phyloP scores from a whole-genome alignment of 2,797 vertebrate species.

The Nannoperca obscura region DNA sequence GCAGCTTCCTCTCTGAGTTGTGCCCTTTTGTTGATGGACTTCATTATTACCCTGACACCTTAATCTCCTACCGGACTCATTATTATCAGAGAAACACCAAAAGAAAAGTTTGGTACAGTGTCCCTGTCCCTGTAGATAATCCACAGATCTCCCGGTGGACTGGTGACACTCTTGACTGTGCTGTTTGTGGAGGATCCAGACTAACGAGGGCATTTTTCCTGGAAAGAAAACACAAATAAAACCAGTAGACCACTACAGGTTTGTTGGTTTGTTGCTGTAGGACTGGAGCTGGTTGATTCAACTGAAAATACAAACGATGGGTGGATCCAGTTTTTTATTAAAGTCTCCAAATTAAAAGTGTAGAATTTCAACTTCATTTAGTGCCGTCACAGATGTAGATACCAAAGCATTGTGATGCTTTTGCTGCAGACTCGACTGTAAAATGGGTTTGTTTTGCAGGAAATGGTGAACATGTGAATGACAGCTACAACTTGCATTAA shows the following conservation, averaged over 20 bases:
- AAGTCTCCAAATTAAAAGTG: too few relatives aligned
- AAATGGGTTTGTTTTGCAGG: neutral
- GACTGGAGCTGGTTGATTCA: too few relatives aligned
- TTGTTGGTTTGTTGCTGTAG: neutral
- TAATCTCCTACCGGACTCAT: neutral
- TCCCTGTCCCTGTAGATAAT: too few relatives aligned
- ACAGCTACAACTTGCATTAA: too few relatives aligned
- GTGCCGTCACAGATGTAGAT: neutral
- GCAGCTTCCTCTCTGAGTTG: conserved; percentile 17
- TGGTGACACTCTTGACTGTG: neutral
- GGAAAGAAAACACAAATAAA: neutral
- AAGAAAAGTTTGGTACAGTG: too few relatives aligned
- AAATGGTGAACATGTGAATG: neutral
- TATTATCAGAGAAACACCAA: neutral
- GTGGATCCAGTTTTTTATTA: neutral
- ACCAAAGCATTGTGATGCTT: neutral
- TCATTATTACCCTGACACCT: neutral
- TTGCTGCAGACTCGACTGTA: too few relatives aligned
- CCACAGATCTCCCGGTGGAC: neutral
- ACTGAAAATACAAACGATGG: neutral
- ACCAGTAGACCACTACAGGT: neutral
- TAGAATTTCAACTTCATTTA: too few relatives aligned
- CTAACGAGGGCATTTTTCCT: too few relatives aligned
- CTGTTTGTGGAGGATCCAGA: neutral
- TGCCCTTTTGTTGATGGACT: conserved; percentile 12